phyloP scores from a whole-genome alignment of 2,113 vertebrate species.

The Pelodiscus sinensis region DNA sequence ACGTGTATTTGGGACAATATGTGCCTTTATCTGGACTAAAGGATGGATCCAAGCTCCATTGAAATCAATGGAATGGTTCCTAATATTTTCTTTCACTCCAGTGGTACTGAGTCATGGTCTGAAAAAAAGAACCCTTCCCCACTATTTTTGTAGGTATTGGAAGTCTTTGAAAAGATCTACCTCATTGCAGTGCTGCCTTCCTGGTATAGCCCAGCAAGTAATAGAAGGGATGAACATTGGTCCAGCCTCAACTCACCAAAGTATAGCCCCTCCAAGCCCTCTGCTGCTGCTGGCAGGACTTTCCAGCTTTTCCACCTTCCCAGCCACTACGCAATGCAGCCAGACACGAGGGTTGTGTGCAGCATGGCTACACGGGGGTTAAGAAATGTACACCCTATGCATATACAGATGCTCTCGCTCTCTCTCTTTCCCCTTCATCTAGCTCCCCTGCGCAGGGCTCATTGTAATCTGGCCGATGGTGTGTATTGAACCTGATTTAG shows the following conservation, averaged over 20 bases:
- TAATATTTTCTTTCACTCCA: neutral
- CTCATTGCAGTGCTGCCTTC: neutral
- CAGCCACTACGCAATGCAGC: neutral
- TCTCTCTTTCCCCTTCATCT: neutral
- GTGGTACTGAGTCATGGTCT: no score
- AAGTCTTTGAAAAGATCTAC: neutral
- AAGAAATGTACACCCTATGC: neutral
- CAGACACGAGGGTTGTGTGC: neutral
- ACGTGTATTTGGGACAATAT: neutral
- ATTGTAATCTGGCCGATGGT: neutral
- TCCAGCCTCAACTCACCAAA: neutral
- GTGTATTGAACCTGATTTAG: neutral
- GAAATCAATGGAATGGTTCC: neutral
- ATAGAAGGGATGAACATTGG: neutral
- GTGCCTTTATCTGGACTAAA: neutral
- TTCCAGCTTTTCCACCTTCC: neutral
- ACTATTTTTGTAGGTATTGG: neutral
- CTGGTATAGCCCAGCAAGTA: neutral
- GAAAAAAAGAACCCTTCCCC: neutral
- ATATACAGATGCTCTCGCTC: neutral
- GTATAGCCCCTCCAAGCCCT: neutral
- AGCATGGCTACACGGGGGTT: neutral
- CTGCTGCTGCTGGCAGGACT: neutral
- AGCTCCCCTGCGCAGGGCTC: neutral
- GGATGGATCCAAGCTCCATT: fast-evolving